These are phyloP conservation scores for Cassiopea xamachana DNA, from an alignment of 30 jellyfish, hydroid and myxozoan species.

Conservation along the genomic window DNA sequence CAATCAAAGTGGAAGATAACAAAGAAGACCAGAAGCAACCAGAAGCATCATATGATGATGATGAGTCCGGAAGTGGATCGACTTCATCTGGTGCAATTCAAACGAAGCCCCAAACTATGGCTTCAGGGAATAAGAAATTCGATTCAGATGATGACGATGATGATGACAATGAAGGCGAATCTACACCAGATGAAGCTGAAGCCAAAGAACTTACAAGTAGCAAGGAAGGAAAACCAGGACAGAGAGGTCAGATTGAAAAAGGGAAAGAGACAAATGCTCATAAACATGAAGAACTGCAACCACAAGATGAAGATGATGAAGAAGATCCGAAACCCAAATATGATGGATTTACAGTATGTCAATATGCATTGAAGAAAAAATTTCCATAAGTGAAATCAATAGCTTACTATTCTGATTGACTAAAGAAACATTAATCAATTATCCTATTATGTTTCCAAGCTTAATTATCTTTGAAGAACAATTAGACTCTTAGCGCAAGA, in stretches of 20 bases:
- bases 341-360: constrained; percentile 70
- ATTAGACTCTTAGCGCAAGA: too few species aligned
- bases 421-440: too few species aligned
- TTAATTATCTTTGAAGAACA: too few species aligned
- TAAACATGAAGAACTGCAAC: constrained; percentile 77
- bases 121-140: constrained; percentile 31
- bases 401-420: too few species aligned
- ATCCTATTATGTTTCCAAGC: too few species aligned
- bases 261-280: constrained; percentile 45
- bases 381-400: background rate
- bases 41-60: constrained; percentile 42
- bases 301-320: constrained; percentile 76
- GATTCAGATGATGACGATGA: constrained; percentile 66
- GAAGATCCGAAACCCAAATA: constrained; percentile 72
- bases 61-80: constrained; percentile 67
- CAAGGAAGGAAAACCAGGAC: constrained; percentile 48
- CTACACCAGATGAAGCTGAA: constrained; percentile 41
- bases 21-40: constrained; percentile 34
- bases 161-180: constrained; percentile 33
- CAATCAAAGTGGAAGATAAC: constrained; percentile 41
- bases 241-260: constrained; percentile 59
- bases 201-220: constrained; percentile 42
- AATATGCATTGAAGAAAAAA: background rate
- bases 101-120: constrained; percentile 16
- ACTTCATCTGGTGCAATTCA: constrained; percentile 49